These are phyloP conservation scores for Scaptomyza graminum DNA, from an alignment of 1,140 invertebrate genomes.

Conservation along the genomic window DNA sequence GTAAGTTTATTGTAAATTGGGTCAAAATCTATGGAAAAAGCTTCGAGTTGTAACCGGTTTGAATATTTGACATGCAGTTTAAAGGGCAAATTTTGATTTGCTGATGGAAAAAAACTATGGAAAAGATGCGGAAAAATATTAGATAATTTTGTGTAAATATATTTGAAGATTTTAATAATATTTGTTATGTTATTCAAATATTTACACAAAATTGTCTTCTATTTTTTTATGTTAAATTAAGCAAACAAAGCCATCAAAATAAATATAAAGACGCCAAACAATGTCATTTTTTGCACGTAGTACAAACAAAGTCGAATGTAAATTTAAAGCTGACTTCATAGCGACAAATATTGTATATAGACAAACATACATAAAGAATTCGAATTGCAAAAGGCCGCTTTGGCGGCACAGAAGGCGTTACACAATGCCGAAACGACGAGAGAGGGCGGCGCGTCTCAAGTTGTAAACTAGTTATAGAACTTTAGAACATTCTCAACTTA, in stretches of 20 bases:
- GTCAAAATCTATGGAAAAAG: constrained; percentile 19
- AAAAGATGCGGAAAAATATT: too few relatives aligned
- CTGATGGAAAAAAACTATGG: not conserved
- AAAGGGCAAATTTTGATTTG: not conserved
- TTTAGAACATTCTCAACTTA: not conserved
- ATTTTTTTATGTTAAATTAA: too few relatives aligned
- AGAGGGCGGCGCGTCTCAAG: constrained; percentile 17
- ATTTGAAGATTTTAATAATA: too few relatives aligned
- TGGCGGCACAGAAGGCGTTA: constrained; percentile 68
- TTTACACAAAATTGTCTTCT: too few relatives aligned
- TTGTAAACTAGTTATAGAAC: constrained; percentile 59
- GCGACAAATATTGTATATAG: constrained; percentile 14
- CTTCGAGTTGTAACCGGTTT: constrained; percentile 38
- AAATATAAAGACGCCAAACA: constrained; percentile 9
- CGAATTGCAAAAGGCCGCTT: constrained; percentile 10
- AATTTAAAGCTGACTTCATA: constrained; percentile 54
- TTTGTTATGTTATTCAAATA: too few relatives aligned
- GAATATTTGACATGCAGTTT: constrained; percentile 1
- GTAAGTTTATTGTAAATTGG: constrained; percentile 46
- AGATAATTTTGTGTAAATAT: too few relatives aligned
- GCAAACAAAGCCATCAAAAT: not conserved
- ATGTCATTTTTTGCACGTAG: constrained; percentile 53
- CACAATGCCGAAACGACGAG: constrained; percentile 37
- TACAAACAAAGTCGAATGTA: constrained; percentile 10
- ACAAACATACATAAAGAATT: not conserved